Evolutionary conservation across 2,797 vertebrate genomes (phyloP), one percentile per base, ranked within the genome.

Genomic region (Falco biarmicus): DNA sequence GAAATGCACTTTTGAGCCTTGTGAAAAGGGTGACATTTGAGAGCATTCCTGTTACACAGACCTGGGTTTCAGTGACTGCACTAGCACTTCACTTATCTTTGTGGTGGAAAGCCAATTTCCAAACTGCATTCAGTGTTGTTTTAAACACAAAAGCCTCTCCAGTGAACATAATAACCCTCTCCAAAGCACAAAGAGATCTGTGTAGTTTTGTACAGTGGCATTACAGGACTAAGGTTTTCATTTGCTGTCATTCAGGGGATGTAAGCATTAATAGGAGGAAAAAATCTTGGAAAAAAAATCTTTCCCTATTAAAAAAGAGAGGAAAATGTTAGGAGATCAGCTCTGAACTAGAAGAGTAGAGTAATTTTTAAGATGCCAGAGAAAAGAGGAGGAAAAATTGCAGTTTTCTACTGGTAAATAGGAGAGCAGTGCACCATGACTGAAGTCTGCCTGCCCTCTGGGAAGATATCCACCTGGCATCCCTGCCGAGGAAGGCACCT

Each of bases 231-330:
- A 32, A 74, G 16, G 11, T 57, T 84, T 65, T 66, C 6, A 5
- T 77, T 84, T 79, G 21, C 32, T 3, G 1, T 61, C 0, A 0
- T 69, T 89, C 21, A 51, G 32, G 31, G 9, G 14, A 74, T 5
- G 9, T 29, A 70, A 77, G 3, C 9, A 53, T 28, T 85, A 80
- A 70, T 1, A 56, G 8, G 22, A 41, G 29, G 19, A 13, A 78
- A 74, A 77, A 82, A 39, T 10, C 24, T 21, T 16, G 54, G 56
- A 53, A 74, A 69, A 69, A n/a, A 5, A 79, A 51, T 15, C 10
- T 74, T 87, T 76, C 13, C 39, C 15, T 34, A 3, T 51, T 63
- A 41, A 54, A 74, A 86, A 9, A 68, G 3, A 50, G 12, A 66
- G 8, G 28, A 51, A 84, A 87, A 63, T 34, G 22, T 34, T 71